A percentile compares a stretch with the other conserved stretches of the same genome.
phyloP scores from a whole-genome alignment of 2,113 vertebrate genomes.

The Herpailurus yagouaroundi region DNA sequence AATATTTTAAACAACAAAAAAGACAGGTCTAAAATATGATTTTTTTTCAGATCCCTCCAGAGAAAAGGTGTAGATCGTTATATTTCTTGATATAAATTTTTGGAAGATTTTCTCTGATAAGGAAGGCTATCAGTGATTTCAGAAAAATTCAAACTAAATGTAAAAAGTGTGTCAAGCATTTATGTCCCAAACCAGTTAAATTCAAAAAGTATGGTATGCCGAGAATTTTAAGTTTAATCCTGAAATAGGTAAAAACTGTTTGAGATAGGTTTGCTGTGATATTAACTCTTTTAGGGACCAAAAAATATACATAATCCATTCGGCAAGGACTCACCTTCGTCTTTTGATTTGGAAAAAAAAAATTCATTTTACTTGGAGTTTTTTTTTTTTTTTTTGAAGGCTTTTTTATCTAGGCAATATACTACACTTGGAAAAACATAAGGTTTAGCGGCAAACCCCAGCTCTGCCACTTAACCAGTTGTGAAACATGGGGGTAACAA shows the following conservation, averaged over 20 bases:
- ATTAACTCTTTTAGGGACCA: neutral
- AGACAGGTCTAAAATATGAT: neutral
- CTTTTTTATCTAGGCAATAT: neutral
- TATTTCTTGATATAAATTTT: neutral
- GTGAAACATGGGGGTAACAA: neutral
- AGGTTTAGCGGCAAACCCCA: neutral
- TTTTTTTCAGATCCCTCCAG: neutral
- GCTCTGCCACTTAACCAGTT: neutral
- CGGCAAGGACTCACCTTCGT: neutral
- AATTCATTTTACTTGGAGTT: neutral
- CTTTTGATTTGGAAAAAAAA: neutral
- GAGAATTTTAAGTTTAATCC: neutral
- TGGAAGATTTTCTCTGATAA: slow-evolving; percentile 27
- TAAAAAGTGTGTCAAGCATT: neutral
- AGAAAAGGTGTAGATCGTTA: neutral
- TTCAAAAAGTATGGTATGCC: neutral
- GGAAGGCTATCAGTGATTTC: neutral
- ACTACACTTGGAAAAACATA: neutral
- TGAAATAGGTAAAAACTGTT: neutral
- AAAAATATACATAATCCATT: neutral
- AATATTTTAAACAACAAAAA: neutral
- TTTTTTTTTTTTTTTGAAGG: neutral
- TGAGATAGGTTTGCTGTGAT: neutral
- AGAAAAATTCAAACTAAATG: neutral
- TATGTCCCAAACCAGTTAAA: neutral